These are phyloP conservation scores for Dysmachus trigonus DNA, from an alignment of 2,888 invertebrate genomes.

Conservation along the genomic window DNA sequence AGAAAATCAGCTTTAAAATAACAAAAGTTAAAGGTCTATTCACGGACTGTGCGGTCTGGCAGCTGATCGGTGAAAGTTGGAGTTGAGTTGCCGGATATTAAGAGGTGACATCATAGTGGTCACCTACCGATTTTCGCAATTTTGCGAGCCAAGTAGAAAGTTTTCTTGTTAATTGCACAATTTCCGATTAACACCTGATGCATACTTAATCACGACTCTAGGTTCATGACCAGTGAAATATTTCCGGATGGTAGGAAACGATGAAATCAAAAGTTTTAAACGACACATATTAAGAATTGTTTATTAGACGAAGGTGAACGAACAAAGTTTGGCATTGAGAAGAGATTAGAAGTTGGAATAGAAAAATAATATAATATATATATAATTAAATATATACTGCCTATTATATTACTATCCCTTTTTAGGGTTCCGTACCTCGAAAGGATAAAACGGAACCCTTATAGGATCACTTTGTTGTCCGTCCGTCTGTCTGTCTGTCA, in stretches of 20 bases:
- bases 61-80: background rate
- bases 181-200: conserved; percentile 2
- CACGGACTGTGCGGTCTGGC: background rate
- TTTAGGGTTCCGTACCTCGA: too few species aligned
- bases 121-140: background rate
- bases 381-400: too few species aligned
- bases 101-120: conserved; percentile 11
- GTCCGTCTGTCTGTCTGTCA: too few species aligned
- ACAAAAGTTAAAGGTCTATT: background rate
- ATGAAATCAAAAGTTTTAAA: background rate
- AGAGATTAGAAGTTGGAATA: too few species aligned
- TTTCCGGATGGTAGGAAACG: background rate
- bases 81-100: background rate
- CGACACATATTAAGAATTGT: too few species aligned
- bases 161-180: conserved; percentile 9
- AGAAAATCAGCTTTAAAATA: background rate
- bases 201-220: background rate
- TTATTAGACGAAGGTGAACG: too few species aligned
- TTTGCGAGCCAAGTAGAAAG: conserved; percentile 19
- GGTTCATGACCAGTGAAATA: background rate
- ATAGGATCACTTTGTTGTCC: too few species aligned
- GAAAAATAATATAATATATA: too few species aligned
- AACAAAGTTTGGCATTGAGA: too few species aligned
- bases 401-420: too few species aligned
- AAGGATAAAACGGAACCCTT: too few species aligned